These are phyloP conservation scores for Tyrophagus putrescentiae DNA, from an alignment of 1,140 invertebrate species.

Conservation along the genomic window DNA sequence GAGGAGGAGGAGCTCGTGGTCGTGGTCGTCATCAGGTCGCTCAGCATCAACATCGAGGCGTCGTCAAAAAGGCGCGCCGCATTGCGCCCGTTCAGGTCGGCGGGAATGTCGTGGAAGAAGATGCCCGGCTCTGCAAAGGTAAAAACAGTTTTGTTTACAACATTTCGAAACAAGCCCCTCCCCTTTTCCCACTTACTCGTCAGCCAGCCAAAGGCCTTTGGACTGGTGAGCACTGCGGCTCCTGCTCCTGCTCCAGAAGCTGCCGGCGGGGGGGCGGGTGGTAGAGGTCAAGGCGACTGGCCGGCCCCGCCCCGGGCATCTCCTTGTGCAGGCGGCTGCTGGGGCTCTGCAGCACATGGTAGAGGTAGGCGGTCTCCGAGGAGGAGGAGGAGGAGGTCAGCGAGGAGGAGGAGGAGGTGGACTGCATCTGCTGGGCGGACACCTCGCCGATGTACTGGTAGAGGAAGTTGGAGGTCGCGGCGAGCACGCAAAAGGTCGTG, in stretches of 20 bases:
- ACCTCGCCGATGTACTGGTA: slow-evolving; percentile 15
- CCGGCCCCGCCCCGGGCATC: slow-evolving; percentile 53
- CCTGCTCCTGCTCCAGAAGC: too few species aligned
- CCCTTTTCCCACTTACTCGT: slow-evolving; percentile 69
- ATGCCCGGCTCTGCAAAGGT: slow-evolving; percentile 35
- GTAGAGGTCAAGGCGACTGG: slow-evolving; percentile 64
- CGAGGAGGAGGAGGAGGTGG: neutral
- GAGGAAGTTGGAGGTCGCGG: slow-evolving; percentile 6
- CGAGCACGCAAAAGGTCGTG: neutral
- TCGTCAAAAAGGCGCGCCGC: slow-evolving; percentile 20
- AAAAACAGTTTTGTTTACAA: too few species aligned
- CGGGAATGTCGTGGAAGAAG: slow-evolving; percentile 29
- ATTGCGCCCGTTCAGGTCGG: neutral
- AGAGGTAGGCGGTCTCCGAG: neutral
- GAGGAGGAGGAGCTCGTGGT: slow-evolving; percentile 60
- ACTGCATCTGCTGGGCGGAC: neutral
- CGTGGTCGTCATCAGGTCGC: slow-evolving; percentile 36
- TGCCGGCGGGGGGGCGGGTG: slow-evolving; percentile 50
- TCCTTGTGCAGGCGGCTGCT: slow-evolving; percentile 48
- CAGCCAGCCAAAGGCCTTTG: slow-evolving; percentile 17
- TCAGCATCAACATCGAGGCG: slow-evolving; percentile 31
- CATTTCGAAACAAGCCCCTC: slow-evolving; percentile 43
- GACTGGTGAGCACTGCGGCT: slow-evolving; percentile 20
- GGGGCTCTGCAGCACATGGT: slow-evolving; percentile 23
- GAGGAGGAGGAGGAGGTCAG: neutral